Base-by-base conservation (phyloP, 2,888 invertebrate species). In the Heliconius charithonia region DNA sequence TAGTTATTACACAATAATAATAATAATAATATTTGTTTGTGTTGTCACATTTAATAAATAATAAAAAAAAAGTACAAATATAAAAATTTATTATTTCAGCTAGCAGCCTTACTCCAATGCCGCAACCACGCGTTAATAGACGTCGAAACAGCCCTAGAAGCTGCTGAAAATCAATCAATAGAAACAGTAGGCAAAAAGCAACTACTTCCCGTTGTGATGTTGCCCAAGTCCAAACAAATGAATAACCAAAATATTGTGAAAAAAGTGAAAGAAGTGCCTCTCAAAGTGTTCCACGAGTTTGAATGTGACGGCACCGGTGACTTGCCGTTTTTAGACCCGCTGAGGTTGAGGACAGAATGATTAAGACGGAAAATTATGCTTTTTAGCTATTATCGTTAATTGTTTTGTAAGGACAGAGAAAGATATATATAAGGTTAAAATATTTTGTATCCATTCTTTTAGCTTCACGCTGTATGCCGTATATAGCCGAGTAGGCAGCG, bases 91-190 rank as follows among this genome's bases (percentile, higher is more conserved):
- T 51, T 76, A 29, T 84, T 83, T 25, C 88, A 95, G 95, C 82
- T 95, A 82, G 90, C 94, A 72, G 90, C 94, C 0, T 85, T 95
- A 0, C 90, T 95, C 0, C 92, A 92, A 78, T 93, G 94, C 82
- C 91, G 93, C 0, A 93, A 95, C 85, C 93, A 95, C 85, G 92
- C 92, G 0, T 84, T 94, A 0, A 85, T 94, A 56, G 95, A 95
- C 86, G 95, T 95, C 0, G 95, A 95, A 82, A 95, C 95, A 0
- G 95, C 95, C 0, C 84, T 95, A 10, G 95, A 95, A 82, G 95
- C 95, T 0, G 95, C 95, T 0, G 95, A 95, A 78, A 90, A 91
- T 1, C 89, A 90, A 66, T 83, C 88, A 3, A 73, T 89, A 0
- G 91, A 89, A 6, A 86, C 85, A n/a, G 81, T 88, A 4, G 91